These are phyloP conservation scores for Equus quagga DNA, from an alignment of 2,113 vertebrate species.

Conservation along the genomic window DNA sequence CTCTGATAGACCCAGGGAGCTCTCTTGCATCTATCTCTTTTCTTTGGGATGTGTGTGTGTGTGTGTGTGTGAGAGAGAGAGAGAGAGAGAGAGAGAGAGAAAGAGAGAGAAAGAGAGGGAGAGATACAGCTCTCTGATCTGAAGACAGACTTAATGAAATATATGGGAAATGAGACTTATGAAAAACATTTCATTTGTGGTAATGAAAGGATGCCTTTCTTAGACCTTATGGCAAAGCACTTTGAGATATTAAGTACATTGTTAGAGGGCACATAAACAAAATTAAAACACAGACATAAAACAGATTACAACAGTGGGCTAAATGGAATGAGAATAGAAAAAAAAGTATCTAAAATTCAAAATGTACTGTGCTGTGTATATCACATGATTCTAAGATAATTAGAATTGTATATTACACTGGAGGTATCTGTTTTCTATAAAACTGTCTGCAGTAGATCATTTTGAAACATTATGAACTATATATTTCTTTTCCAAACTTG, in stretches of 20 bases:
- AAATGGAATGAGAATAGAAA: slow-evolving; percentile 61
- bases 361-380: neutral
- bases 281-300: slow-evolving; percentile 73
- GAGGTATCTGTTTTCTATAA: slow-evolving; percentile 50
- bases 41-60: neutral
- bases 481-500: slow-evolving; percentile 52
- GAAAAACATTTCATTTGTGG: slow-evolving; percentile 51
- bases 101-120: too few relatives aligned
- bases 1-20: neutral
- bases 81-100: neutral
- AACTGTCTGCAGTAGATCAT: slow-evolving; percentile 43
- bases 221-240: slow-evolving; percentile 18
- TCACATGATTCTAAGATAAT: slow-evolving; percentile 52
- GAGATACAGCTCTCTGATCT: neutral
- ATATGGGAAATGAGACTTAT: neutral
- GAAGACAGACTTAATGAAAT: neutral
- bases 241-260: slow-evolving; percentile 63
- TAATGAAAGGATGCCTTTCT: slow-evolving; percentile 21
- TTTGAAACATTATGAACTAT: slow-evolving; percentile 24
- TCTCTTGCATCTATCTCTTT: neutral
- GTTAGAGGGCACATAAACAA: slow-evolving; percentile 52
- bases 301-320: slow-evolving; percentile 28
- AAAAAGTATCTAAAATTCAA: slow-evolving; percentile 17
- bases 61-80: neutral
- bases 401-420: slow-evolving; percentile 41